A percentile compares a stretch with the other conserved stretches of the same genome.
Evolutionary conservation across 2,113 vertebrate genomes (phyloP).

Genomic region (Lophius piscatorius): DNA sequence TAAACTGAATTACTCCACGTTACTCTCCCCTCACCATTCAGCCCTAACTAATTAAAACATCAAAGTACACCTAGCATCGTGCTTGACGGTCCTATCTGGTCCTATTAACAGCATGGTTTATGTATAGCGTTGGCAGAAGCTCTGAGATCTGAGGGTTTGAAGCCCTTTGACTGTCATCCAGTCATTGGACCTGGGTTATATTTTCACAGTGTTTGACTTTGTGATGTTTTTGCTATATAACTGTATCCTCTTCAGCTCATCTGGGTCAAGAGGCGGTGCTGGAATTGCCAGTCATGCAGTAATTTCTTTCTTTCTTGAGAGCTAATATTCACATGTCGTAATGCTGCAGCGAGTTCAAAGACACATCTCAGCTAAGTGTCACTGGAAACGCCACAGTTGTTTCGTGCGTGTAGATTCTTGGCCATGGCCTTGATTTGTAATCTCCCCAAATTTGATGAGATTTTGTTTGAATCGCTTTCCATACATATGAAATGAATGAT

Average conservation of each 20-base stretch:
- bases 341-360: slow-evolving; percentile 55
- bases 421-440: slow-evolving; percentile 56
- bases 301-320: slow-evolving; percentile 40
- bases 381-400: slow-evolving; percentile 8
- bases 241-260: slow-evolving; percentile 46
- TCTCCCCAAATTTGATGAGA: slow-evolving; percentile 55
- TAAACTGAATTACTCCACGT: slow-evolving; percentile 34
- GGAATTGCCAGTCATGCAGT: slow-evolving; percentile 44
- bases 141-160: slow-evolving; percentile 34
- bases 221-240: slow-evolving; percentile 36
- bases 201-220: slow-evolving; percentile 32
- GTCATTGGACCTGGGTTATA: slow-evolving; percentile 36
- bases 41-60: slow-evolving; percentile 19
- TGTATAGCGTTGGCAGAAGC: slow-evolving; percentile 41
- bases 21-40: neutral
- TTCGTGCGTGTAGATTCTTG: slow-evolving; percentile 49
- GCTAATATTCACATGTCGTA: slow-evolving; percentile 52
- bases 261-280: slow-evolving; percentile 41
- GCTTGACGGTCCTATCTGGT: no score
- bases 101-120: slow-evolving; percentile 37
- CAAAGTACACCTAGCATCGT: slow-evolving; percentile 48
- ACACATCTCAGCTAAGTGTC: slow-evolving; percentile 23
- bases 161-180: slow-evolving; percentile 31
- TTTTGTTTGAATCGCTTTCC: slow-evolving; percentile 49
- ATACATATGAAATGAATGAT: slow-evolving; percentile 52